Evolutionary conservation across 2,888 invertebrate genomes (phyloP).

Genomic region (Tupiocoris notatus): DNA sequence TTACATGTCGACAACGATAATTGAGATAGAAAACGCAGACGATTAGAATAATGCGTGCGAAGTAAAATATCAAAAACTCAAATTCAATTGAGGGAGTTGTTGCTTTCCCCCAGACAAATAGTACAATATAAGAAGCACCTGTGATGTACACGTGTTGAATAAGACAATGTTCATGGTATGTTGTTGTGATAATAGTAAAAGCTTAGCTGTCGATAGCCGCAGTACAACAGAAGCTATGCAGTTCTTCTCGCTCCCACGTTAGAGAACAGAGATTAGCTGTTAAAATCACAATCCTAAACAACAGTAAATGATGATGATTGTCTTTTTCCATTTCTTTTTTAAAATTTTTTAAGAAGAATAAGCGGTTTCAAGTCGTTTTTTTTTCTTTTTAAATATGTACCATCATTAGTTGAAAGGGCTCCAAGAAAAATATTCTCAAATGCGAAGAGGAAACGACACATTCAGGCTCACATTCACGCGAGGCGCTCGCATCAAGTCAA

Average conservation of each 20-base stretch:
- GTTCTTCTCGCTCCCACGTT: background rate
- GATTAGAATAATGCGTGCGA: too few species aligned
- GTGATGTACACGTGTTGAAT: background rate
- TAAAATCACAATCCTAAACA: conserved; percentile 18
- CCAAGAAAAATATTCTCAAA: conserved; percentile 4
- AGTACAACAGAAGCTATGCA: too few species aligned
- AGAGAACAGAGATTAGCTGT: background rate
- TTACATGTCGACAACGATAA: too few species aligned
- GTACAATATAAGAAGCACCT: background rate
- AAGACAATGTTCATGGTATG: background rate
- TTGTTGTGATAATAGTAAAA: too few species aligned
- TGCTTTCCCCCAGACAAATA: background rate
- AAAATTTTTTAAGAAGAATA: too few species aligned
- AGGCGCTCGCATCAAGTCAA: background rate
- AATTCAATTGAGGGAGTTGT: background rate
- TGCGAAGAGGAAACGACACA: conserved; percentile 12
- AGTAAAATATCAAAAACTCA: too few species aligned
- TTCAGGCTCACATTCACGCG: background rate
- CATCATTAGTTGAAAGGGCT: conserved; percentile 36
- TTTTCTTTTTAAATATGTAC: conserved; percentile 18
- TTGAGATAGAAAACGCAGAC: background rate
- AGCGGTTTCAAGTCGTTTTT: conserved; percentile 15
- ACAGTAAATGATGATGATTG: conserved; percentile 4
- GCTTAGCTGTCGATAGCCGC: too few species aligned
- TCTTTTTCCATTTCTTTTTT: background rate